Evolutionary conservation across 1,140 invertebrate species (phyloP).

Genomic region (Probaryconus sp.): DNA sequence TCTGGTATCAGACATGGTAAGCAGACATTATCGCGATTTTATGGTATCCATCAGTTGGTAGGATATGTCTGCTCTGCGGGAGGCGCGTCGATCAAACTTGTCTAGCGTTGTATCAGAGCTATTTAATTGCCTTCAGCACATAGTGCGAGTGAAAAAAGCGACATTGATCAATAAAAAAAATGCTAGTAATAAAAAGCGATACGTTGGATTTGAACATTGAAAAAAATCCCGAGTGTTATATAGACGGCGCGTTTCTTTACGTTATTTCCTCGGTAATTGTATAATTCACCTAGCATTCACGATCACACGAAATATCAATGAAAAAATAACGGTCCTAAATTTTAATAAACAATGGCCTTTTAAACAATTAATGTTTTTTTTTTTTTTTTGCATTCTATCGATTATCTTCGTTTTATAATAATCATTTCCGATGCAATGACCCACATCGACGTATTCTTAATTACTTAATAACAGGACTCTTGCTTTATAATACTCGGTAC

Average conservation of each 20-base stretch:
- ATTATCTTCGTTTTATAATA: conserved; percentile 37
- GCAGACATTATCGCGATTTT: conserved; percentile 4
- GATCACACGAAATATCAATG: too few species aligned
- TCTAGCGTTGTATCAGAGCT: neutral
- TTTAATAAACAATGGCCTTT: too few species aligned
- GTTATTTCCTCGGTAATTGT: too few species aligned
- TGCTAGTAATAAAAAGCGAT: too few species aligned
- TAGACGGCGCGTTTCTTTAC: too few species aligned
- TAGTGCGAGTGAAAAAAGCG: neutral
- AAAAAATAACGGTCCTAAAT: too few species aligned
- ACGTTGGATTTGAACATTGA: too few species aligned
- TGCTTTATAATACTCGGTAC: conserved; percentile 16
- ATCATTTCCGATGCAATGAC: conserved; percentile 45
- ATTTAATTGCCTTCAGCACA: conserved; percentile 3
- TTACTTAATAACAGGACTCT: conserved; percentile 40
- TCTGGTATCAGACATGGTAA: neutral
- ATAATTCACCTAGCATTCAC: too few species aligned
- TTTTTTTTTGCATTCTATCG: conserved; percentile 27
- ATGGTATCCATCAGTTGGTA: neutral
- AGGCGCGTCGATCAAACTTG: conserved; percentile 7
- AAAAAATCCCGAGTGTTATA: too few species aligned
- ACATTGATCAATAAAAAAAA: conserved; percentile 1
- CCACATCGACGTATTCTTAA: conserved; percentile 44
- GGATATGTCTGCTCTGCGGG: neutral
- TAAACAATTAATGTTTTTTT: conserved; percentile 27